Base-by-base conservation (phyloP, 2,113 vertebrate genomes). In the Stomatorhinus ivindoensis region DNA sequence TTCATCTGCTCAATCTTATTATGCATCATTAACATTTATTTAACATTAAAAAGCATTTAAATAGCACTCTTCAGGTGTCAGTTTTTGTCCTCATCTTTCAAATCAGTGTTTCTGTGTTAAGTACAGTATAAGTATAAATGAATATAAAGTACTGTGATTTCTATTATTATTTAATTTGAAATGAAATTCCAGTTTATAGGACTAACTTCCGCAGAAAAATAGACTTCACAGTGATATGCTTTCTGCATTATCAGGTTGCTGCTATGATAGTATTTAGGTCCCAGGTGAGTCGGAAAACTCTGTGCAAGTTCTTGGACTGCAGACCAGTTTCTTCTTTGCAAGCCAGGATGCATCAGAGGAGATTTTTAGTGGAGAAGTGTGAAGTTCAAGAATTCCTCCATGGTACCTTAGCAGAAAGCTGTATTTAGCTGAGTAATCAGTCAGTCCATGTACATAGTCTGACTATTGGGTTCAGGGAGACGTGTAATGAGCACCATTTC, bases 401-500 rank as follows among this genome's bases (percentile, higher is more conserved):
- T 53, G 48, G 80, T 89, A 88, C 92, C 89, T 58, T 91, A 89
- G 91, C 90, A 91, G 88, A 46, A 89, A 58, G 86, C 51, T 73
- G 65, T 4, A 13, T 73, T 11, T 35, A 73, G 10, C 27, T 31
- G 65, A 73, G 65, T 73, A 73, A 31, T 13, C 9, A 27, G 65
- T 73, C 11, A 76, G 85, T 51, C 84, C 90, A 91, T 84, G 88
- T 88, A 88, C 91, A 84, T 69, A 88, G 86, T 91, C 87, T 89
- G 91, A 92, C 91, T 91, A 90, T 89, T 90, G 44, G 90, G 83
- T 84, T 84, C 90, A 91, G 91, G 92, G 91, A 89, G 90, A 90
- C 80, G 89, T 88, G 92, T 95, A 94, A 95, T 94, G 93, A 94
- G 93, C 88, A 92, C 93, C 92, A 93, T 94, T 95, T 94, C 93